A percentile compares a stretch with the other conserved stretches of the same genome.
Evolutionary conservation across 2,113 vertebrate species (phyloP).

Genomic region (Hiodon tergisus): DNA sequence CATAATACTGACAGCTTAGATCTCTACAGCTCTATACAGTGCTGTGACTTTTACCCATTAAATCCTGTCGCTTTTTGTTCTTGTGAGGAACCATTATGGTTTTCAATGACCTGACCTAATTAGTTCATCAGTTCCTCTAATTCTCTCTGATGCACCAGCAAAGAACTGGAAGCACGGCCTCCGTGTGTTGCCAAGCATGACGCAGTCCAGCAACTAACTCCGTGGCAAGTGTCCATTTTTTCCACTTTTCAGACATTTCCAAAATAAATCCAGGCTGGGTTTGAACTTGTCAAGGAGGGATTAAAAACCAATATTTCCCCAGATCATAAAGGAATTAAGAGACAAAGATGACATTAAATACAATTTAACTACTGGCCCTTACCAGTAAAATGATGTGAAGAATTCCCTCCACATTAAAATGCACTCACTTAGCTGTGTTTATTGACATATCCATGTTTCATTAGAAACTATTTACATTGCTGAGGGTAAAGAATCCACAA

Average conservation of each 20-base stretch:
- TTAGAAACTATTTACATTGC: no score
- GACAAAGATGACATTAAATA: slow-evolving; percentile 21
- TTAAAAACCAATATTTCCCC: slow-evolving; percentile 54
- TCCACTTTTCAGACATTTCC: slow-evolving; percentile 39
- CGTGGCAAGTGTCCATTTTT: slow-evolving; percentile 19
- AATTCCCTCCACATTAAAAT: slow-evolving; percentile 20
- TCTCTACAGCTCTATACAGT: no score
- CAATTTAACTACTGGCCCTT: slow-evolving; percentile 6
- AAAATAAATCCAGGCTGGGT: slow-evolving; percentile 42
- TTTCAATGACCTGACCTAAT: no score
- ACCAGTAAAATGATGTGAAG: slow-evolving; percentile 40
- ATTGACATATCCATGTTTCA: no score
- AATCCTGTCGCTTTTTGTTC: no score
- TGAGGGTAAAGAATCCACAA: no score
- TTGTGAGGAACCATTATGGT: background rate
- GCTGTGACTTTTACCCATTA: no score
- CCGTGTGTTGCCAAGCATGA: background rate
- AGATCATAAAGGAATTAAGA: slow-evolving; percentile 42
- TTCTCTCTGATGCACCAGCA: no score
- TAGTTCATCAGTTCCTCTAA: no score
- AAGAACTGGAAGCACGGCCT: background rate
- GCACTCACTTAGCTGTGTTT: background rate
- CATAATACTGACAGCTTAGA: no score
- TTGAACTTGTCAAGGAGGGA: slow-evolving; percentile 35
- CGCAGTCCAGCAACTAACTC: background rate